These are phyloP conservation scores for Enteromius trimaculatus DNA, from an alignment of 2,797 vertebrate species.

Conservation along the genomic window DNA sequence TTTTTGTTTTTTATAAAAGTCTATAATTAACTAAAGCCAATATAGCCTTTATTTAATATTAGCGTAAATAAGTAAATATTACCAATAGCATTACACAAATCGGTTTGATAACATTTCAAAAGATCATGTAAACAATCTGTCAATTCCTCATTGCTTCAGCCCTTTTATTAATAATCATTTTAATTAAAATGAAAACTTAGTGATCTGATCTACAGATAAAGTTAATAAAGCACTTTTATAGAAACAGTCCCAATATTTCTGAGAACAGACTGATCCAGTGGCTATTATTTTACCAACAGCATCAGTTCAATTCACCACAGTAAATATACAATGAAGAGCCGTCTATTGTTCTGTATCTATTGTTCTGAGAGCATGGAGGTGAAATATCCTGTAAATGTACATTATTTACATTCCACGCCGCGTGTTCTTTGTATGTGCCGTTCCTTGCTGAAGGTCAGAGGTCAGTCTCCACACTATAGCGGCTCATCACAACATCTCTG, in stretches of 20 bases:
- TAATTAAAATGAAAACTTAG: neutral
- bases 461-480: constrained; percentile 15
- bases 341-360: constrained; percentile 27
- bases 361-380: constrained; percentile 12
- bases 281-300: neutral
- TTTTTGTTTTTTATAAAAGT: too few relatives aligned
- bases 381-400: constrained; percentile 45
- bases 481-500: constrained; percentile 36
- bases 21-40: neutral
- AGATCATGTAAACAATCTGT: neutral
- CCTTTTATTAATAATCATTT: neutral
- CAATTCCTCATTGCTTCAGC: neutral
- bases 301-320: neutral
- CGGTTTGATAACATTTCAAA: neutral
- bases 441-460: constrained; percentile 8
- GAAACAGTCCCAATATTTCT: neutral
- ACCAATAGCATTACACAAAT: neutral
- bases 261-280: neutral
- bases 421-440: constrained; percentile 17
- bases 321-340: neutral
- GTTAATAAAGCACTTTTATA: neutral
- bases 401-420: constrained; percentile 30
- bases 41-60: neutral
- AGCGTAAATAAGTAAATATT: neutral
- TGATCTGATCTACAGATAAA: neutral